Evolutionary conservation across 2,113 vertebrate species (phyloP).

Genomic region (Prietella phreatophila): DNA sequence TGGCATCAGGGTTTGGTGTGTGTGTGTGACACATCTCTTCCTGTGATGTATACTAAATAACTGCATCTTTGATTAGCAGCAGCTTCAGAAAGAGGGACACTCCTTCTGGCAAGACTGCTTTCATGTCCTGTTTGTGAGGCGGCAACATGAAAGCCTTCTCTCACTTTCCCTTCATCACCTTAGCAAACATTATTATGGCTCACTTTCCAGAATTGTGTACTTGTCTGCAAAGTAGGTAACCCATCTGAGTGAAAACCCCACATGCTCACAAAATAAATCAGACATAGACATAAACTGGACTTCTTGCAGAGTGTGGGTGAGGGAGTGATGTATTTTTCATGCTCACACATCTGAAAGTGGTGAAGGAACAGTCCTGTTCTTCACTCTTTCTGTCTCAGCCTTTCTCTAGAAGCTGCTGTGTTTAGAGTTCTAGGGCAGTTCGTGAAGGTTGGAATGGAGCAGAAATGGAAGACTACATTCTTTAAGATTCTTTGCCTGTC

Average conservation of each 20-base stretch:
- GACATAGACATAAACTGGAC: constrained; percentile 63
- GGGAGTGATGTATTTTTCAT: constrained; percentile 70
- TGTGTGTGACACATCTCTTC: constrained; percentile 50
- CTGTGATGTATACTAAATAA: constrained; percentile 70
- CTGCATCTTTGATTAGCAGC: constrained; percentile 68
- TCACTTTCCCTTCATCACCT: constrained; percentile 45
- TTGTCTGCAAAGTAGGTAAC: constrained; percentile 55
- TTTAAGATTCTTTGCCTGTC: background rate
- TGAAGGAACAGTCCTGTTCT: constrained; percentile 51
- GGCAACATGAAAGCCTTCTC: constrained; percentile 41
- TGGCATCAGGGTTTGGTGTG: background rate
- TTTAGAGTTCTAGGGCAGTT: constrained; percentile 13
- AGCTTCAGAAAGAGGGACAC: constrained; percentile 66
- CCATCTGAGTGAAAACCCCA: constrained; percentile 45
- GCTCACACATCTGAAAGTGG: constrained; percentile 65
- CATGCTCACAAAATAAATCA: constrained; percentile 68
- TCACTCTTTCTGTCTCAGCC: constrained; percentile 33
- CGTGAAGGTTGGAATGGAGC: background rate
- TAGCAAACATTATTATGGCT: constrained; percentile 49
- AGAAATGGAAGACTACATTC: background rate
- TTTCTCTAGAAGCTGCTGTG: background rate
- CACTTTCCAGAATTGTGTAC: constrained; percentile 43
- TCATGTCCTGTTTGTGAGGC: constrained; percentile 37
- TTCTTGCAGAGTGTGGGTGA: constrained; percentile 65
- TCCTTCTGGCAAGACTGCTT: constrained; percentile 30